Conservation (phyloP, 2,797 vertebrate species). For the Oreochromis grahami region DNA sequence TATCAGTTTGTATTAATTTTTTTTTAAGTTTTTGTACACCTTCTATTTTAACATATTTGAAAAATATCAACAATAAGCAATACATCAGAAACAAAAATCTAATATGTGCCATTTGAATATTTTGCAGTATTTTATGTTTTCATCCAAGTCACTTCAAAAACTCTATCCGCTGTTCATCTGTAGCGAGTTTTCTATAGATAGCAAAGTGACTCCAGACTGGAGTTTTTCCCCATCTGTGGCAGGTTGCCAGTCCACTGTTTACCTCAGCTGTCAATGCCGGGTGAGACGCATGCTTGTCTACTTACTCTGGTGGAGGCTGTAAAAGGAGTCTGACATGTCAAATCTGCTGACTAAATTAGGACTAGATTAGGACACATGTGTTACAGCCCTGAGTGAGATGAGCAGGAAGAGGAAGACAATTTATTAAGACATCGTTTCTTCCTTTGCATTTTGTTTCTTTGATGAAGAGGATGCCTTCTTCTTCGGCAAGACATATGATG, state of each 20-base stretch:
- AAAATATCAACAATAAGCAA: background rate
- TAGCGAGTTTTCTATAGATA: background rate
- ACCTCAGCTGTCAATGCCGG: background rate
- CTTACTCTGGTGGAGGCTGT: rapidly evolving
- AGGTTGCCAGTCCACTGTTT: background rate
- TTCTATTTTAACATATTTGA: background rate
- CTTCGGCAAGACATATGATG: background rate
- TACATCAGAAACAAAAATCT: background rate
- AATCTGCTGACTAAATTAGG: background rate
- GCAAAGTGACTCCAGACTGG: background rate
- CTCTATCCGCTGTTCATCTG: background rate
- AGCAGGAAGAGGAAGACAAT: background rate
- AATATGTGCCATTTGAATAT: background rate
- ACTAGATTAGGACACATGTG: background rate
- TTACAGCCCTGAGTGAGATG: background rate
- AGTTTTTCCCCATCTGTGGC: background rate
- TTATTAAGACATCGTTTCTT: background rate
- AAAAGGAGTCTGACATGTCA: background rate
- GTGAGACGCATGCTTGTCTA: background rate
- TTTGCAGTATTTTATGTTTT: background rate
- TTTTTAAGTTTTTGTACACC: background rate
- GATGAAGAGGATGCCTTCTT: background rate
- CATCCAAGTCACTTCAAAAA: background rate
- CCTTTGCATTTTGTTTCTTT: background rate
- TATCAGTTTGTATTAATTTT: background rate